phyloP scores from a whole-genome alignment of 2,113 vertebrate genomes.

The Epinephelus cyanopodus region DNA sequence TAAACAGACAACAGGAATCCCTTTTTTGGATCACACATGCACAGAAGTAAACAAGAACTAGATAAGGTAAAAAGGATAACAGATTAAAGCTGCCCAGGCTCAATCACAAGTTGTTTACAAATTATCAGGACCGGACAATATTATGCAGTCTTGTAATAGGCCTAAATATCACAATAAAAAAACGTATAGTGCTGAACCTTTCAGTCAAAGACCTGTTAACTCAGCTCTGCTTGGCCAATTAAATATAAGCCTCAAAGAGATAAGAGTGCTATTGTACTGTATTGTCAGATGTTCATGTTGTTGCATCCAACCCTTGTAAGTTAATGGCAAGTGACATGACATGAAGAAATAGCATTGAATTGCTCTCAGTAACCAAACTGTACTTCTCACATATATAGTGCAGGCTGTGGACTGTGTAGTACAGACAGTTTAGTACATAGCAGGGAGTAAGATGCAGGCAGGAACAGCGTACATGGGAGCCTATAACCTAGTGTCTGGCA shows the following conservation, averaged over 20 bases:
- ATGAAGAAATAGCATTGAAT: neutral
- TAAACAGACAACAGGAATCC: neutral
- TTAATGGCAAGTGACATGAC: neutral
- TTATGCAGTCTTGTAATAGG: neutral
- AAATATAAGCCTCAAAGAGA: neutral
- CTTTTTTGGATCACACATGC: neutral
- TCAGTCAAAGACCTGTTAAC: neutral
- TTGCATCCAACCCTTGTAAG: neutral
- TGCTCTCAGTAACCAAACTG: neutral
- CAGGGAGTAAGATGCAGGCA: too few species aligned
- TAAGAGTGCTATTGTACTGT: too few species aligned
- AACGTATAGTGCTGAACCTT: neutral
- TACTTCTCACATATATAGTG: too few species aligned
- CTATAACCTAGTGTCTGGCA: too few species aligned
- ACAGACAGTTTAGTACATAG: too few species aligned
- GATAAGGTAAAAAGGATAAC: neutral
- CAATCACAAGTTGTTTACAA: neutral
- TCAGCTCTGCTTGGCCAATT: neutral
- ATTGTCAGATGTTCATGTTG: neutral
- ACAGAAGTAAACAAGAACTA: too few species aligned
- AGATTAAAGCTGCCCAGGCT: neutral
- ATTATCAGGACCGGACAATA: neutral
- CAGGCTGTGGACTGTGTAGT: too few species aligned
- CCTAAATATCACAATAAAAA: neutral
- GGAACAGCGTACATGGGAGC: too few species aligned